Evolutionary conservation across 1,140 invertebrate species (phyloP), one percentile per base, ranked within the genome.

Genomic region (Rhagoletis pomonella): DNA sequence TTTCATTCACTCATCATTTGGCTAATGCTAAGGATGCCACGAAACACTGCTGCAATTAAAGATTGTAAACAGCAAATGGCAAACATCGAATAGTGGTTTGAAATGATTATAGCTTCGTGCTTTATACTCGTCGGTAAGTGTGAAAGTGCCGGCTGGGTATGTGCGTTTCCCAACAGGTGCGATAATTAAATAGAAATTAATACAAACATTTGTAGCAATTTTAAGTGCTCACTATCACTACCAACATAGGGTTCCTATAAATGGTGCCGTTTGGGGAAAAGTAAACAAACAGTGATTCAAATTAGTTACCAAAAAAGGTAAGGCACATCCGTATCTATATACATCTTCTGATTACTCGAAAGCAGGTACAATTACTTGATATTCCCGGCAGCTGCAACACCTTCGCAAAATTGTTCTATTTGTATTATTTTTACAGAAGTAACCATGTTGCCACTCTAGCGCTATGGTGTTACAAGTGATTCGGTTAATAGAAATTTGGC

Each of bases 161-260:
- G 42, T 73, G 10, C 5, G 67, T 47, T 39, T 73, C 44, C 12
- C 67, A 39, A 73, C 67, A 73, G 67, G 67, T 73, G 67, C 39
- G 39, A n/a, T 44, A 73, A 73, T 73, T 73, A 73, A 73, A 73
- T 73, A 39, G 67, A 42, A 73, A 73, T 73, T 73, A 73, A 73
- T 73, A 44, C 67, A 73, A 73, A 47, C 67, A 73, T 47, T 47
- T 73, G 67, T 17, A 44, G 29, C 39, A 73, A 47, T 5, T 17
- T 42, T 12, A 44, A 42, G 19, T 19, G 64, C 29, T 29, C 19
- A 39, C 64, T 67, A 6, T 6, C 19, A 29, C 64, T 67, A n/a
- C 9, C 67, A 73, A 47, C 29, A 29, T 29, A 29, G 29, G 29
- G 1, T 29, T 29, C 29, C 29, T 29, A 29, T 29, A 29, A 29